Percentiles rank a stretch among this genome's conserved stretches.
Evolutionary conservation across 2,888 invertebrate genomes (phyloP).

Genomic region (Carabus problematicus): DNA sequence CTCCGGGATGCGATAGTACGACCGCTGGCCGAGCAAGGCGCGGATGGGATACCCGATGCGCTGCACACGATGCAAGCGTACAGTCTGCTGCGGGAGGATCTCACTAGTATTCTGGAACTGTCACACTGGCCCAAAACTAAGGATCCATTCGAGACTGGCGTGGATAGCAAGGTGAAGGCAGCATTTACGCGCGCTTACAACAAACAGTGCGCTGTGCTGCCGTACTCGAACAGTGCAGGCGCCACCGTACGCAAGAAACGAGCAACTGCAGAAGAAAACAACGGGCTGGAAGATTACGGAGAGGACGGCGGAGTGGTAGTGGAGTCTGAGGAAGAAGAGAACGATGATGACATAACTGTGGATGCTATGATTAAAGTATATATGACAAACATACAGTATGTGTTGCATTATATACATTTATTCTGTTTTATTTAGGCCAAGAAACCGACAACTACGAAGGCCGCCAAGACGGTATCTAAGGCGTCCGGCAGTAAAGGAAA

Average conservation of each 20-base stretch:
- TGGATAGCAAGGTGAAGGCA: constrained; percentile 86
- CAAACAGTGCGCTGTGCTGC: constrained; percentile 78
- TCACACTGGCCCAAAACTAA: constrained; percentile 82
- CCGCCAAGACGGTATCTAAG: constrained; percentile 25
- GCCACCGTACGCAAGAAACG: constrained; percentile 66
- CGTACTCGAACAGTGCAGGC: constrained; percentile 73
- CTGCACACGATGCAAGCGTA: constrained; percentile 82
- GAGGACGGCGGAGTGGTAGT: constrained; percentile 55
- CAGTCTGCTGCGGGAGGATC: constrained; percentile 87
- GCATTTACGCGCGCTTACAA: constrained; percentile 94
- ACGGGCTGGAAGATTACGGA: constrained; percentile 48
- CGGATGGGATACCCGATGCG: constrained; percentile 75
- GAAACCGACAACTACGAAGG: constrained; percentile 48
- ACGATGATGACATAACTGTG: constrained; percentile 69
- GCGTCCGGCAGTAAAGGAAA: constrained; percentile 12
- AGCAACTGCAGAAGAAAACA: constrained; percentile 55
- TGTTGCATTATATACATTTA: constrained; percentile 6
- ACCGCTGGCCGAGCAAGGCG: constrained; percentile 75
- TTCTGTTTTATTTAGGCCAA: constrained; percentile 47
- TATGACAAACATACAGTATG: constrained; percentile 9
- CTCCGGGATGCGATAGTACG: constrained; percentile 76
- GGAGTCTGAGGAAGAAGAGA: constrained; percentile 59
- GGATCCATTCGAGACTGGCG: constrained; percentile 73
- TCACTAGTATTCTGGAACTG: constrained; percentile 87
- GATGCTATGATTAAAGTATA: constrained; percentile 83